Evolutionary conservation across 2,113 vertebrate species (phyloP).

Genomic region (Colius striatus): DNA sequence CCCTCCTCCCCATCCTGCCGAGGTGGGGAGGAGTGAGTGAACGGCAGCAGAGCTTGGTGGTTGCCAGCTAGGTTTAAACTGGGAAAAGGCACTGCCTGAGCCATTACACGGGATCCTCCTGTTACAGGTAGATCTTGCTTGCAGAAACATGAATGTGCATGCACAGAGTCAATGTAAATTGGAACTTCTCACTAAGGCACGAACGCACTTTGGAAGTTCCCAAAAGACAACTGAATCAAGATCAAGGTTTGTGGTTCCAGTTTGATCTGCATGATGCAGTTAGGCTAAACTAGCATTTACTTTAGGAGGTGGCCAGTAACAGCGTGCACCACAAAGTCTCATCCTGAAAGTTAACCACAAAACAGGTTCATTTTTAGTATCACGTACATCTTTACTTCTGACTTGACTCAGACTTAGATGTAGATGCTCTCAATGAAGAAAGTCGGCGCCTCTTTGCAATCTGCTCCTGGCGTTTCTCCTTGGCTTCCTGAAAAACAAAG

Average conservation of each 20-base stretch:
- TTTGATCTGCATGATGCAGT: neutral
- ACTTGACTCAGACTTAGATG: conserved; percentile 98
- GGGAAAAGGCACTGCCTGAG: neutral
- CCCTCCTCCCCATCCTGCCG: no score
- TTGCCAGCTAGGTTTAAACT: no score
- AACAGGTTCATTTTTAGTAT: conserved; percentile 75
- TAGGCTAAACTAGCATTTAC: neutral
- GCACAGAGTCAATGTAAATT: neutral
- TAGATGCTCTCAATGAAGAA: conserved; percentile 95
- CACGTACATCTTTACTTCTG: conserved; percentile 86
- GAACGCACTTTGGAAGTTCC: neutral
- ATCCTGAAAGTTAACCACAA: neutral
- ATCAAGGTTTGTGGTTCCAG: neutral
- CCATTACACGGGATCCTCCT: neutral
- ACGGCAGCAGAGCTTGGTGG: no score
- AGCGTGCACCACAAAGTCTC: neutral
- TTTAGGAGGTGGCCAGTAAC: neutral
- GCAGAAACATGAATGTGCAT: no score
- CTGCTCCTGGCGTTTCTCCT: conserved; percentile 98
- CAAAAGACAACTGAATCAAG: neutral
- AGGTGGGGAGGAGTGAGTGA: no score
- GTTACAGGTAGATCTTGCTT: neutral
- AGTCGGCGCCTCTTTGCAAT: conserved; percentile 97
- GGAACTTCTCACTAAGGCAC: neutral
- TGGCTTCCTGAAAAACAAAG: conserved; percentile 87